Evolutionary conservation across 2,888 invertebrate species (phyloP), one percentile per base, ranked within the genome.

Genomic region (Harmothoe impar): DNA sequence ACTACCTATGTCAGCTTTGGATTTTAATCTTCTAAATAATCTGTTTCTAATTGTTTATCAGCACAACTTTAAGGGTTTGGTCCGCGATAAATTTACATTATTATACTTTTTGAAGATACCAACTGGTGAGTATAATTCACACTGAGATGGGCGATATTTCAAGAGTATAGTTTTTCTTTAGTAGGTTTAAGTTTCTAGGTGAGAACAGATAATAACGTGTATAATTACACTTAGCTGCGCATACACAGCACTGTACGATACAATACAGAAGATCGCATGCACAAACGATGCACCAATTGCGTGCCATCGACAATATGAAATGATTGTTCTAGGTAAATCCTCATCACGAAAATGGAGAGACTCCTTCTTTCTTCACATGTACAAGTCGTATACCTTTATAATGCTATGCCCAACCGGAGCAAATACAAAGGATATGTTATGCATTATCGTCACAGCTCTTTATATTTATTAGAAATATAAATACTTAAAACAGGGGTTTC

Each of bases 381-480:
- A n/a, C 62, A 62, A n/a, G 62, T 62, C 62, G n/a, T 62, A 62
- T n/a, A 43, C 43, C 43, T 62, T 62, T 20, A n/a, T 62, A 62
- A 20, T 62, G 62, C 62, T 62, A 62, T n/a, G 62, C 20, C n/a
- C 62, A 62, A n/a, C 20, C 23, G 62, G 62, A 62, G 62, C 62
- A 62, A 62, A 62, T 62, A 62, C n/a, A 62, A 62, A 62, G 62
- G 62, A 62, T 62, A 62, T 62, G 62, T 62, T n/a, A 62, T 62
- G 62, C 62, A n/a, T 62, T n/a, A 12, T 62, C 20, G 20, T 62
- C 62, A 62, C 62, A 62, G 62, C 62, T 20, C 62, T 62, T 62
- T 62, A 62, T 62, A 20, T 62, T 62, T 7, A 43, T 43, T 62
- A 62, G 62, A 62, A 62, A 62, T 62, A 62, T 5, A 62, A 43